Base-by-base conservation (phyloP, 2,113 vertebrate genomes). In the Macrotus californicus region DNA sequence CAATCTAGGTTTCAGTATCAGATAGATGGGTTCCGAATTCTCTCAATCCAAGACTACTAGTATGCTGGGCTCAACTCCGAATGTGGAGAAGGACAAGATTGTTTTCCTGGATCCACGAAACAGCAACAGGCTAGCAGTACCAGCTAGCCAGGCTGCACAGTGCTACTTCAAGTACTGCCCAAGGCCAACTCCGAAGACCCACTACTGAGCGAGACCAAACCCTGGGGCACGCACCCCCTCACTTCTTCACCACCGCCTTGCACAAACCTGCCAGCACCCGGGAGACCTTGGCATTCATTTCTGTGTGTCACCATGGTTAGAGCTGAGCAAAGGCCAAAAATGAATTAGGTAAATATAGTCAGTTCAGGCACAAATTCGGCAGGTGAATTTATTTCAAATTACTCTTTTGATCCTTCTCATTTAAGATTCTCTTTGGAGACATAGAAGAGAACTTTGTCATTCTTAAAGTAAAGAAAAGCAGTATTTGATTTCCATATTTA, bases 381-480 rank as follows among this genome's bases (percentile, higher is more conserved):
- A 97, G 95, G 96, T 96, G 86, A 95, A 96, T 95, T 96, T 97
- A 92, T 96, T 97, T 97, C 82, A 91, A 96, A 89, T 95, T 83
- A 91, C 66, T 66, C 46, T 94, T 92, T 94, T 76, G 75, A 83
- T 70, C 39, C 70, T 91, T 87, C 85, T 94, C 73, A 72, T 72
- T 72, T 79, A 46, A 97, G 86, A 85, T 94, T 88, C 31, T 95
- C 82, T 95, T 97, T 96, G 83, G 69, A 46, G 52, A 96, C 0
- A 0, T 3, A 66, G 93, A 88, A 79, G 34, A 82, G 46, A 97
- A 93, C 39, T 87, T 79, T 50, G n/a, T 70, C 69, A 82, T 46
- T 77, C 87, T 75, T 39, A 52, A 94, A 94, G 52, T 80, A 91
- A 96, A 96, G 66, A 69, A 93, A 97, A 92, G 67, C 59, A 43